Base-by-base conservation (phyloP, 1,140 invertebrate species). In the Cataglyphis hispanica region DNA sequence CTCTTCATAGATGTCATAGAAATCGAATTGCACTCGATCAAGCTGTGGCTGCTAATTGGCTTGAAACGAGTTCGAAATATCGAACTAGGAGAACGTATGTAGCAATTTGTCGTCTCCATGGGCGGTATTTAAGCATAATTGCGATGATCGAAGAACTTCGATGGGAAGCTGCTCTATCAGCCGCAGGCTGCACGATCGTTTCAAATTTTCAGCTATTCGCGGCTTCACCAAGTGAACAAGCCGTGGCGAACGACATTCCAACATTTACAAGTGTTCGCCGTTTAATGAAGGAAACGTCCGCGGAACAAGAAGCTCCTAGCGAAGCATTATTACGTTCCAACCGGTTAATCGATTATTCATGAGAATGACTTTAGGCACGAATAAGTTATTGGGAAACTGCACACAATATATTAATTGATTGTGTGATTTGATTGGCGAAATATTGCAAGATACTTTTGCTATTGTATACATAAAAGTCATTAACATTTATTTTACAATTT, bases 71-170 rank as follows among this genome's bases (percentile, higher is more conserved):
- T 89, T 89, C 43, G 61, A 67, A 77, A 80, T 66, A 84, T 66
- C 11, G 40, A 31, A 80, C 80, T 72, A 34, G 34, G 61, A 43
- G 50, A 31, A 66, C 85, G 58, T 27, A 46, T 50, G 34, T 56
- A 75, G 63, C 43, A 77, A 81, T 87, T 77, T 81, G 56, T 87
- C 75, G 31, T 50, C 27, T 27, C 37, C 53, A 74, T 50, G 31
- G n/a, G 27, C n/a, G 25, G 16, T 69, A 74, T 89, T 89, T 58
- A 58, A 34, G 53, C 64, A 86, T 87, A 90, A 90, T 90, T 89
- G 63, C 89, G 72, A 85, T 78, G 88, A 90, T 90, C 88, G 88
- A 89, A 87, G 81, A 89, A 90, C 67, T 89, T 89, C 56, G 87
- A 89, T 88, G 75, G 43, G 50, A 76, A 13, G 69, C 70, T 63